These are phyloP conservation scores for Hylaeus anthracinus DNA, from an alignment of 1,140 invertebrate genomes.

Conservation along the genomic window DNA sequence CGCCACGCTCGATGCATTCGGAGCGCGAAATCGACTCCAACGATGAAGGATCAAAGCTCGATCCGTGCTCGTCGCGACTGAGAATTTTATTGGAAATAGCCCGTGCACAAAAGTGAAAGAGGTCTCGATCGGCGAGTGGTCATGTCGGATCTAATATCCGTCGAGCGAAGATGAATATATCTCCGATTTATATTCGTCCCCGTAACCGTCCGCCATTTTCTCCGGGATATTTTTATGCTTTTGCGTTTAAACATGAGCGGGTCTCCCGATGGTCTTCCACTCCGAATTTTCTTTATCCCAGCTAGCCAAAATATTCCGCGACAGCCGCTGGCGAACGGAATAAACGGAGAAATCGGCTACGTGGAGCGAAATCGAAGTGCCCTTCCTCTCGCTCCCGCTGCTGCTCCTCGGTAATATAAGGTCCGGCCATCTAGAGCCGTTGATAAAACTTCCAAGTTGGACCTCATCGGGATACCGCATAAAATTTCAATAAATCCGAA, in stretches of 20 bases:
- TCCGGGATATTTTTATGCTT: conserved; percentile 3
- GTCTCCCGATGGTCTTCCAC: not conserved
- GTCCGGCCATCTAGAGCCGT: conserved; percentile 41
- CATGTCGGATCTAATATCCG: conserved; percentile 8
- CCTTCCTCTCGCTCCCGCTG: not conserved
- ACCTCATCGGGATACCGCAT: conserved; percentile 66
- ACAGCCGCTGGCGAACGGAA: conserved; percentile 14
- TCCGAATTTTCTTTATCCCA: conserved; percentile 21
- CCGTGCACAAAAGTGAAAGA: too few relatives aligned
- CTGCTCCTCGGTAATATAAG: conserved; percentile 51
- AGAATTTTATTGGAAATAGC: not conserved
- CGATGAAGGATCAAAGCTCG: not conserved
- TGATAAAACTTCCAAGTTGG: conserved; percentile 67
- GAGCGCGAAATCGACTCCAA: not conserved
- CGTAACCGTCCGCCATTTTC: conserved; percentile 6
- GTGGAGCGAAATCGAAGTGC: conserved; percentile 44
- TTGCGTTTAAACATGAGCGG: conserved; percentile 26
- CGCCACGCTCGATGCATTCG: not conserved
- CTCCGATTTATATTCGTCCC: conserved; percentile 16
- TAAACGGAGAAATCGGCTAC: conserved; percentile 46
- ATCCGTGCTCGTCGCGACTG: not conserved
- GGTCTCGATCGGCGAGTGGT: not conserved
- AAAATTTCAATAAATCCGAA: conserved; percentile 71
- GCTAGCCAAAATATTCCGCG: conserved; percentile 22
- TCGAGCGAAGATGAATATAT: not conserved